phyloP scores from a whole-genome alignment of 1,140 invertebrate genomes.

The Drosophila sproati region DNA sequence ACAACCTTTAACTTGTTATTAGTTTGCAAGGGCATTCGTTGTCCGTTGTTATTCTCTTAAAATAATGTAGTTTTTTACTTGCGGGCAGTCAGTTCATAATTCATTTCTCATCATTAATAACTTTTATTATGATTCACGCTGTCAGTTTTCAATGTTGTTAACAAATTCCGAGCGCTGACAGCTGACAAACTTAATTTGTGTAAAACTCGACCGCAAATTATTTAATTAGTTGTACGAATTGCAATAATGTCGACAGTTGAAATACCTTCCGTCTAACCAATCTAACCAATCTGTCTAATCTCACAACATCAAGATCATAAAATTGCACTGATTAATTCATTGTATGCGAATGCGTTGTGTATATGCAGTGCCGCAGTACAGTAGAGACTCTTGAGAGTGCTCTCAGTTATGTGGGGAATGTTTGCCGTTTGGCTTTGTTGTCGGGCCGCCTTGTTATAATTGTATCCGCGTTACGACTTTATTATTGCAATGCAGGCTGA shows the following conservation, averaged over 20 bases:
- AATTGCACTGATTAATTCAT: conserved; percentile 76
- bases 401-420: conserved; percentile 63
- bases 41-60: conserved; percentile 2
- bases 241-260: conserved; percentile 55
- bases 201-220: conserved; percentile 63
- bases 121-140: conserved; percentile 75
- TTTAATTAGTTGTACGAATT: conserved; percentile 82
- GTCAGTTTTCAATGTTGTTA: conserved; percentile 79
- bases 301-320: conserved; percentile 45
- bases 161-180: conserved; percentile 78
- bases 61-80: background rate
- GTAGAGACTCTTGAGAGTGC: conserved; percentile 35
- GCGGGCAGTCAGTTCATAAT: conserved; percentile 67
- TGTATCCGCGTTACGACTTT: conserved; percentile 81
- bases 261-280: background rate
- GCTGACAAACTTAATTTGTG: conserved; percentile 82
- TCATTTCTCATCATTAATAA: conserved; percentile 76
- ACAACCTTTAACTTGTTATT: background rate
- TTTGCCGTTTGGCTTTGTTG: conserved; percentile 77
- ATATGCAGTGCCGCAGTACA: conserved; percentile 37
- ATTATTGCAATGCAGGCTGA: conserved; percentile 47
- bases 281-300: conserved; percentile 14
- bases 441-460: conserved; percentile 72
- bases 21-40: conserved; percentile 8
- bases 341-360: conserved; percentile 58